Percentiles rank a stretch among this genome's conserved stretches.
Evolutionary conservation across 2,113 vertebrate genomes (phyloP).

Genomic region (Haemorhous mexicanus): DNA sequence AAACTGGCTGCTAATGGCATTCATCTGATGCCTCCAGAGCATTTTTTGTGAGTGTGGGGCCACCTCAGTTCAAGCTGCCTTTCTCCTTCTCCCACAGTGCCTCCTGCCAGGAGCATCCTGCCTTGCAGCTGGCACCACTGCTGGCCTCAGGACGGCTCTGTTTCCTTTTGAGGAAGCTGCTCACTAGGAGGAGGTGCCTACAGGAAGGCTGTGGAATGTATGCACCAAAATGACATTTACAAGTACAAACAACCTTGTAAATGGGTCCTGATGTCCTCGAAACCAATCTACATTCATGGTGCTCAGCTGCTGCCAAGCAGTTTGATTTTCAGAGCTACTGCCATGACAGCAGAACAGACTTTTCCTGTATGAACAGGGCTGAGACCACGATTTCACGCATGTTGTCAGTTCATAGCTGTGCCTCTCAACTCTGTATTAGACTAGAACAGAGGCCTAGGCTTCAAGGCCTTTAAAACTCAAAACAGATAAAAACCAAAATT

Average conservation of each 20-base stretch:
- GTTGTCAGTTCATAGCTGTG: accelerated
- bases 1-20: not conserved
- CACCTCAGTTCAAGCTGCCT: not conserved
- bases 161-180: not conserved
- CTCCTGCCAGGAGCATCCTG: not conserved
- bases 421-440: not conserved
- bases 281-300: not conserved
- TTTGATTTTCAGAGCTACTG: not conserved
- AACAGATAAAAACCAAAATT: not conserved
- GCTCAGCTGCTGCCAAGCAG: not conserved
- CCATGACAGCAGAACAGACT: not conserved
- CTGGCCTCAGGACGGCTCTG: not conserved
- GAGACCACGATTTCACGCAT: not conserved
- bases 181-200: not conserved
- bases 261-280: not conserved
- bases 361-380: accelerated
- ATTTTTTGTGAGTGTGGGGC: not conserved
- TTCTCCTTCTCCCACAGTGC: not conserved
- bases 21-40: not conserved
- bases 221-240: not conserved
- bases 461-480: not conserved
- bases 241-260: not conserved
- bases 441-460: not conserved
- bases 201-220: not conserved
- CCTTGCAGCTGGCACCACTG: not conserved